These are phyloP conservation scores for Amblyopsis rosae DNA, from an alignment of 2,113 vertebrate species.

Conservation along the genomic window DNA sequence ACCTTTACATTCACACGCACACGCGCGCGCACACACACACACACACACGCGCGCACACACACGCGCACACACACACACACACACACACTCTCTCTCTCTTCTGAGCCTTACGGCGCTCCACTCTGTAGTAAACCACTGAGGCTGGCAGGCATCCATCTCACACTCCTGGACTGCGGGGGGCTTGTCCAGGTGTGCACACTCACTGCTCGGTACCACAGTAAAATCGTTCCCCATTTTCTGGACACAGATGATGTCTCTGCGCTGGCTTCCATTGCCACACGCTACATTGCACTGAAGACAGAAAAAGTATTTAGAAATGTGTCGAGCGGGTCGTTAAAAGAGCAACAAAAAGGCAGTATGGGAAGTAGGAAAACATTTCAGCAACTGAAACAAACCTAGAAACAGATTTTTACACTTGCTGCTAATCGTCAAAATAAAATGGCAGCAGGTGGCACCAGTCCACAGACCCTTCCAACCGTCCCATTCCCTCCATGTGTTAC, in stretches of 20 bases:
- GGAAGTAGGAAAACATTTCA: background rate
- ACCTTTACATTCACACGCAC: no score
- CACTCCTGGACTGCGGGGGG: constrained; percentile 82
- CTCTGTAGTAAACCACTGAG: constrained; percentile 82
- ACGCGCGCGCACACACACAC: background rate
- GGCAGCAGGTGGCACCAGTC: background rate
- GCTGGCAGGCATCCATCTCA: constrained; percentile 69
- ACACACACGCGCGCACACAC: accelerated
- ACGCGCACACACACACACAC: background rate
- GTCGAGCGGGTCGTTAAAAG: background rate
- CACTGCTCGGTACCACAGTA: constrained; percentile 60
- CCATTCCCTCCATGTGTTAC: constrained; percentile 55
- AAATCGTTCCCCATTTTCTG: constrained; percentile 79
- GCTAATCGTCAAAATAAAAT: background rate
- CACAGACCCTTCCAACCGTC: background rate
- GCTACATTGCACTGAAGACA: constrained; percentile 47
- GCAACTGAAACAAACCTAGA: background rate
- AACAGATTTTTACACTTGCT: background rate
- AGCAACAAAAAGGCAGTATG: background rate
- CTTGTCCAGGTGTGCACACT: constrained; percentile 82
- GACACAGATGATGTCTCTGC: constrained; percentile 85
- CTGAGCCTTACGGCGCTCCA: constrained; percentile 80
- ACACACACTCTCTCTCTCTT: no score
- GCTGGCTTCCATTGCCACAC: constrained; percentile 82
- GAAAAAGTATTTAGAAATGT: background rate